Evolutionary conservation across 37 sponge, comb jelly and placozoan genomes (phyloP), one percentile per base, ranked within the genome.

Genomic region (Amphimedon queenslandica): DNA sequence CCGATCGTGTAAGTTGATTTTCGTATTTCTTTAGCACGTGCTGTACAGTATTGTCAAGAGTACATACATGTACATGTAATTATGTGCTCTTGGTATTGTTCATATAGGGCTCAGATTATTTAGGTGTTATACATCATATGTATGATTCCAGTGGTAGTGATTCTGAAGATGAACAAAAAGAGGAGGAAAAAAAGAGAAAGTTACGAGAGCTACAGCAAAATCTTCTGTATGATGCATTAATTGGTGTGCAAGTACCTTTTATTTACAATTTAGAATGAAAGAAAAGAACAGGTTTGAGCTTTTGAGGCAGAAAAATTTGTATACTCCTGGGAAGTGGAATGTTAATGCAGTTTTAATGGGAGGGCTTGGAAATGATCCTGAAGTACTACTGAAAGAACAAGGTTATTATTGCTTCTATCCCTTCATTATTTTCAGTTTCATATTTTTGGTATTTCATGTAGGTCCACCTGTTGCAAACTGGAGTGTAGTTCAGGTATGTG

Each of bases 121-220:
- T 96, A 1, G 77, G 73, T 8, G 70, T 82, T 24, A 37, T 93
- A 11, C 87, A 93, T 64, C 97, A 96, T 71, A 43, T 96, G 37
- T 96, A 93, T 58, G 84, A 96, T 72, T 96, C 97, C 25, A 88
- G 90, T 35, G 86, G 87, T 2, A 81, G 80, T 56, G 84, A 84
- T 47, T 81, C 84, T 25, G 90, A 85, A 58, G 88, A 79, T 36
- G 97, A 96, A 65, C 71, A 80, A 39, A 69, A 67, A 60, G 84
- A 84, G 70, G 78, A 28, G 34, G 80, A 73, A 67, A 77, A 63
- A 74, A 82, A 77, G 69, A 80, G 82, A 64, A 30, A 63, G 40
- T 53, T 76, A 39, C 37, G 47, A 21, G 40, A 41, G 38, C 73
- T 55, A 24, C 80, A 74, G 32, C 32, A 64, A 21, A 90, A 79